phyloP scores from a whole-genome alignment of 2,888 invertebrate genomes.

The Invenusta paracnida region DNA sequence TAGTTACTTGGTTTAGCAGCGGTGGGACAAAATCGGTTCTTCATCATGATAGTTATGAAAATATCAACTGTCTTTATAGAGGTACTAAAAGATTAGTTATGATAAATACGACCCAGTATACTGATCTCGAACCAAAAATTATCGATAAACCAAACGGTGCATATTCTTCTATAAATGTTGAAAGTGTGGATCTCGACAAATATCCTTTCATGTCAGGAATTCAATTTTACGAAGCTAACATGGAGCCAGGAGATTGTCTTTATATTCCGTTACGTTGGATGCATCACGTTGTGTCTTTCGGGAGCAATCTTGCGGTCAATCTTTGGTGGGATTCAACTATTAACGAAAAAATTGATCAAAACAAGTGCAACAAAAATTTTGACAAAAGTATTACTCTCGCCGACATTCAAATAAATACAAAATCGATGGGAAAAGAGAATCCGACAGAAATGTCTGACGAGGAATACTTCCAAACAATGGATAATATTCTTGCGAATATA shows the following conservation, averaged over 20 bases:
- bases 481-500: neutral
- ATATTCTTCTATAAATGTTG: slow-evolving; percentile 35
- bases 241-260: slow-evolving; percentile 45
- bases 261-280: slow-evolving; percentile 44
- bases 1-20: slow-evolving; percentile 59
- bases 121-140: neutral
- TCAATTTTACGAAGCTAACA: slow-evolving; percentile 41
- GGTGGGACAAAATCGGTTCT: slow-evolving; percentile 59
- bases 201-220: slow-evolving; percentile 41
- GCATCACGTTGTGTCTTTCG: slow-evolving; percentile 46
- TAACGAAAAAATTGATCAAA: neutral
- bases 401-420: no score
- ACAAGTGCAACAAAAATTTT: neutral
- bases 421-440: no score
- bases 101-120: slow-evolving; percentile 46
- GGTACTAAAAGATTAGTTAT: slow-evolving; percentile 56
- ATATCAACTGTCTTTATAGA: slow-evolving; percentile 56
- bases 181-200: slow-evolving; percentile 41
- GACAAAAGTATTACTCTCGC: neutral
- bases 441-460: neutral
- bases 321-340: slow-evolving; percentile 40
- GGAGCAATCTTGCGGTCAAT: slow-evolving; percentile 45
- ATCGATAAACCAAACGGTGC: slow-evolving; percentile 15
- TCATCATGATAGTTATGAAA: slow-evolving; percentile 58
- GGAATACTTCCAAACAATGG: no score